These are phyloP conservation scores for Dinothrombium tinctorium DNA, from an alignment of 1,140 invertebrate genomes.

Conservation along the genomic window DNA sequence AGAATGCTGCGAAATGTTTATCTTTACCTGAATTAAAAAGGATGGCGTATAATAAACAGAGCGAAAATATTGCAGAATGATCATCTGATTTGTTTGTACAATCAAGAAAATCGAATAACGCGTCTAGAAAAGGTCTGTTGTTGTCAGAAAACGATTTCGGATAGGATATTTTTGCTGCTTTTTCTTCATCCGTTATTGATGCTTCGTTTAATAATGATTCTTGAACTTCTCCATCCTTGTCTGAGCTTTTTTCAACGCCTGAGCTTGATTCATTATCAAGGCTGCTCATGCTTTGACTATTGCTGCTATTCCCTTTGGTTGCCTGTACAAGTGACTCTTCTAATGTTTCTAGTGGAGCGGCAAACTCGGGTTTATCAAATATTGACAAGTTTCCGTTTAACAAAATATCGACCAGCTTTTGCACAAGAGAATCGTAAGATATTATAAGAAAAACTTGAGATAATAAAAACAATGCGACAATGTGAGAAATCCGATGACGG, in stretches of 20 bases:
- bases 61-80: constrained; percentile 67
- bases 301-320: neutral
- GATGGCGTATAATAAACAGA: constrained; percentile 78
- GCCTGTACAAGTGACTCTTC: constrained; percentile 34
- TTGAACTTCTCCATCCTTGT: neutral
- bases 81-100: constrained; percentile 71
- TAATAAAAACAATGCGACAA: constrained; percentile 68
- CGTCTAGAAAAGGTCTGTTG: constrained; percentile 60
- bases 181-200: constrained; percentile 69
- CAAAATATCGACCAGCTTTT: constrained; percentile 64
- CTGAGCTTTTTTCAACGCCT: neutral
- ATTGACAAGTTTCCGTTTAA: constrained; percentile 33
- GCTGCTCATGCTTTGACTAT: neutral
- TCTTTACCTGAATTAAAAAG: constrained; percentile 66
- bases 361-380: constrained; percentile 22
- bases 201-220: neutral
- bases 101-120: constrained; percentile 44
- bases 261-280: neutral
- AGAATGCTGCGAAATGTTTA: constrained; percentile 4
- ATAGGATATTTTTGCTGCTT: constrained; percentile 19
- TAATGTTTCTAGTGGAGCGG: constrained; percentile 37
- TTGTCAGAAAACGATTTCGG: neutral
- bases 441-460: constrained; percentile 90
- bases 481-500: constrained; percentile 46
- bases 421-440: constrained; percentile 60